Evolutionary conservation across 2,113 vertebrate genomes (phyloP), one percentile per base, ranked within the genome.

Genomic region (Saiga tatarica): DNA sequence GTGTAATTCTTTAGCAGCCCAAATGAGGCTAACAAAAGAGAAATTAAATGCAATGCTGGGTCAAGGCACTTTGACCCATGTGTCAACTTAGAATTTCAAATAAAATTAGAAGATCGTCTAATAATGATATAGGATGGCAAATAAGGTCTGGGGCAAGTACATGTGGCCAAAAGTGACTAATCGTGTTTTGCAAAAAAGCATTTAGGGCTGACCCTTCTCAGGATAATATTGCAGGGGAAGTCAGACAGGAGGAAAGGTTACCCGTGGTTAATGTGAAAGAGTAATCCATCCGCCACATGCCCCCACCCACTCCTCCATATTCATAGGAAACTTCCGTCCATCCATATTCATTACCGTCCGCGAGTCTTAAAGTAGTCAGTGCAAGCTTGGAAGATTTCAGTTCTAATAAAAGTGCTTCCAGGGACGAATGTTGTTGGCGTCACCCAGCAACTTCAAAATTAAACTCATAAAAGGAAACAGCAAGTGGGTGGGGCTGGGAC

Each of bases 81-180:
- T 98, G 98, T 98, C 99, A 98, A 96, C 97, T 98, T 98, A 92
- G 98, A 99, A 98, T 99, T 98, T 99, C 98, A 99, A 99, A 98
- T 98, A 99, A 98, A 99, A 99, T 98, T 98, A 98, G 97, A 98
- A 98, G 98, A 98, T 97, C 98, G 98, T 98, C 98, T 98, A 99
- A 99, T 99, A 99, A 99, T 99, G 98, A 98, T 98, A 98, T 96
- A 98, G 98, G 84, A 98, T 98, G 98, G 98, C 98, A 99, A 98
- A 98, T 97, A 98, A 98, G 98, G 96, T 97, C 97, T 95, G 94
- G 98, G 98, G 97, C 98, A 98, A 98, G 98, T 78, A 86, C 96
- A 92, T n/a, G 97, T 98, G 91, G 97, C 97, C 98, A 98, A 97
- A 98, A 99, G 98, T 99, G 98, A 99, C 98, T 98, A 98, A 99